Evolutionary conservation across 2,113 vertebrate genomes (phyloP).

Genomic region (Nerophis ophidion): DNA sequence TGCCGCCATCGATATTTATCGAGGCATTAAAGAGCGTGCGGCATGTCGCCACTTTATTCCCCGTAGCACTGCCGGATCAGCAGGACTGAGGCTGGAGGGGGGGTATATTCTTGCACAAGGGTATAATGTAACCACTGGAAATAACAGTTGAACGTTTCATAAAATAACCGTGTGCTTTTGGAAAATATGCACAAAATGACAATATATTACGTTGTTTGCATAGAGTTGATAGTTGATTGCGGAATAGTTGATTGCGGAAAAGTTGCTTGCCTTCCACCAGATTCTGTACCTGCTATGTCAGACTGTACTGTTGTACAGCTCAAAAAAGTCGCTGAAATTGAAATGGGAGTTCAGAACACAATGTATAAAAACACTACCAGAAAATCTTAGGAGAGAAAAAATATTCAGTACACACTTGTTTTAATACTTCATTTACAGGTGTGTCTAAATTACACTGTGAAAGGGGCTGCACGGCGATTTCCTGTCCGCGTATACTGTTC

Average conservation of each 20-base stretch:
- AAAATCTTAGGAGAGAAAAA: constrained; percentile 12
- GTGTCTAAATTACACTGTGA: background rate
- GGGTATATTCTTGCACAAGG: constrained; percentile 24
- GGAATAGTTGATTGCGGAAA: too few relatives aligned
- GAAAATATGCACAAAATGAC: constrained; percentile 4
- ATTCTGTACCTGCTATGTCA: too few relatives aligned
- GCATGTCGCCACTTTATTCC: constrained; percentile 49
- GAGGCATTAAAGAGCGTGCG: constrained; percentile 55
- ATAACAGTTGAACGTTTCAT: constrained; percentile 21
- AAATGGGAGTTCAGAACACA: background rate
- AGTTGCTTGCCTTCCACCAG: too few relatives aligned
- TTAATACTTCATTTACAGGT: background rate
- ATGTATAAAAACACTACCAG: background rate
- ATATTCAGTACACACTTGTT: constrained; percentile 14
- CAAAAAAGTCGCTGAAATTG: too few relatives aligned
- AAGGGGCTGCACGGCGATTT: background rate
- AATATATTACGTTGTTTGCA: background rate
- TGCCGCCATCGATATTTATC: constrained; percentile 62
- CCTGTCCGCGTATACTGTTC: background rate
- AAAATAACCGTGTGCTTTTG: constrained; percentile 10
- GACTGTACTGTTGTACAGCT: too few relatives aligned
- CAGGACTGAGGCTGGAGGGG: constrained; percentile 28
- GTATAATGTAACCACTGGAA: constrained; percentile 30
- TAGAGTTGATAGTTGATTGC: background rate
- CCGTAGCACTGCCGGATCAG: constrained; percentile 46